A percentile compares a stretch with the other conserved stretches of the same genome.
Conservation (phyloP, 2,113 vertebrate species). For the Esox niger region DNA sequence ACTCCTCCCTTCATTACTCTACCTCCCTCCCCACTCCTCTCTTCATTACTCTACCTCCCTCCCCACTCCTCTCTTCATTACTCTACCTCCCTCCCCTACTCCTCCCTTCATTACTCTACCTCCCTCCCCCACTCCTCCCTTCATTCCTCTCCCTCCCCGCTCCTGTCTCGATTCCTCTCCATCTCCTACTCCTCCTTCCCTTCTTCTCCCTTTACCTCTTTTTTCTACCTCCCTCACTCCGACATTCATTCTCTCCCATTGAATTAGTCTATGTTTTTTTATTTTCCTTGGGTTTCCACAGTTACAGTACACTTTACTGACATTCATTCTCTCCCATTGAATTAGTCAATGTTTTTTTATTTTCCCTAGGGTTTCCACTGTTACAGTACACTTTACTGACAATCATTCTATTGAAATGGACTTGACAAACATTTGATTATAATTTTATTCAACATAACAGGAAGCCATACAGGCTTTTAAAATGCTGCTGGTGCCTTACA, state of each 20-base stretch:
- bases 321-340: conserved; percentile 13
- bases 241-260: conserved; percentile 11
- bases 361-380: background rate
- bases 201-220: background rate
- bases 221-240: background rate
- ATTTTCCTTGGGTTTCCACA: background rate
- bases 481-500: too few species aligned
- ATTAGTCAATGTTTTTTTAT: conserved; percentile 10
- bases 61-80: too few species aligned
- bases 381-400: background rate
- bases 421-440: too few species aligned
- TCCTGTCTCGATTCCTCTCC: background rate
- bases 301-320: background rate
- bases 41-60: too few species aligned
- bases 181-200: too few species aligned
- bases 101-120: too few species aligned
- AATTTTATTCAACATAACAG: too few species aligned
- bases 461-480: too few species aligned
- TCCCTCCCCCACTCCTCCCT: too few species aligned
- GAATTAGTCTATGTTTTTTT: conserved; percentile 15
- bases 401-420: background rate
- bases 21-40: too few species aligned
- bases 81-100: fast-evolving
- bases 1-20: too few species aligned
- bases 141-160: background rate